Evolutionary conservation across 2,888 invertebrate species (phyloP), one percentile per base, ranked within the genome.

Genomic region (Omphaloscelis lunosa): DNA sequence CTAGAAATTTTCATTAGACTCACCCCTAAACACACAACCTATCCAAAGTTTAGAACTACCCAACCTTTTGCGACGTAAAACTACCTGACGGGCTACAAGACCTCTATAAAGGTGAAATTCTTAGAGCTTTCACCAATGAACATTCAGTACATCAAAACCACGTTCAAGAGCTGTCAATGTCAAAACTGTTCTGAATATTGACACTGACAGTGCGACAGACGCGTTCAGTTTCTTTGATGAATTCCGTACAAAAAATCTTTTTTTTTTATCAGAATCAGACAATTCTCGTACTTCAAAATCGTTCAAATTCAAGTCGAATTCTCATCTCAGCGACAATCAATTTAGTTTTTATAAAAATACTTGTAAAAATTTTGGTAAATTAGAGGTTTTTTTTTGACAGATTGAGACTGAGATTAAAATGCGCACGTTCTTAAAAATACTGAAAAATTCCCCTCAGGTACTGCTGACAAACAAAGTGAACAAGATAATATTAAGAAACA

Each of bases 401-500:
- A 9, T 56, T 12, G n/a, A 12, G 5, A 56, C 5, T n/a, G 12
- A 5, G 0, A n/a, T 56, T 8, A 23, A 0, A 39, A 15, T 15
- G 17, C 9, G 15, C n/a, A 41, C 9, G 11, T 41, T 41, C 11
- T 27, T 15, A 29, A 23, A 66, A 66, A 23, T 23, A 29, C 27
- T 2, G 5, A 0, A 15, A 23, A 9, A 29, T 29, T 0, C 9
- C 0, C 56, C 29, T 23, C 20, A 68, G 68, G n/a, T 63, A n/a
- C 34, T 39, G 39, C 20, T 63, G 11, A 12, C 1, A 86, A 89
- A 51, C 71, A 89, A 3, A 79, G 89, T 3, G 94, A 95, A 59
- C 83, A 91, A 69, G 92, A 93, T 3, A 91, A 87, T 56, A 80
- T 83, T 7, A 94, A 90, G 72, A 92, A 88, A 75, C 89, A 91